Base-by-base conservation (phyloP, 2,113 vertebrate genomes). In the Silurus meridionalis region DNA sequence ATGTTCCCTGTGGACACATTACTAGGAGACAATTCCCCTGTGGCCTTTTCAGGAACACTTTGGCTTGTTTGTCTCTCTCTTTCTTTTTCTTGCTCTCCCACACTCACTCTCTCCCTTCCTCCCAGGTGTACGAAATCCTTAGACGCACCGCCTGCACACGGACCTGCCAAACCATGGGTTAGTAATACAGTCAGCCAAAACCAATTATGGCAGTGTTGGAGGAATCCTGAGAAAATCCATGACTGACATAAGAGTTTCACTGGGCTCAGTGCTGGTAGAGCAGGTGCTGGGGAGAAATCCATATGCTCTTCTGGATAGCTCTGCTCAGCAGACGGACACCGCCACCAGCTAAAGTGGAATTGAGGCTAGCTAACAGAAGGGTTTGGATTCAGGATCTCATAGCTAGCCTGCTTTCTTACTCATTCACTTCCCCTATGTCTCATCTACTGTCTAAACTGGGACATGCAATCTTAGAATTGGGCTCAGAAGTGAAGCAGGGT, bases 121-220 rank as follows among this genome's bases (percentile, higher is more conserved):
- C 91, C 74, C 86, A 99, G 98, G 98, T 99, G 83, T 96, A 95
- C 14, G 98, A 99, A 94, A 98, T 99, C 92, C 93, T 99, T 93
- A 97, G 98, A 91, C 95, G 97, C 63, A 98, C 97, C 0, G 85
- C 94, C 89, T 97, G 96, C 86, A 94, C 94, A 28, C 96, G 96
- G 83, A 95, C 96, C 90, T 96, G 96, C 94, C 97, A 96, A 92
- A 97, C 95, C 58, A 98, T 97, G 93, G 98, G 98, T 99, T 94
- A 97, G 96, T 88, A 88, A 63, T 78, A 9, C 60, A 37, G 37
- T 78, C 81, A 90, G 75, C 66, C 55, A 69, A 82, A 88, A 84
- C 61, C 80, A 72, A 72, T 82, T 23, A 50, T 19, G 19, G 57
- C 11, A 85, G 58, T 67, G 69, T 83, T 79, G 21, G 48, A 80